These are phyloP conservation scores for Sebastiscus albofasciatus DNA, from an alignment of 2,797 vertebrate genomes.

Conservation along the genomic window DNA sequence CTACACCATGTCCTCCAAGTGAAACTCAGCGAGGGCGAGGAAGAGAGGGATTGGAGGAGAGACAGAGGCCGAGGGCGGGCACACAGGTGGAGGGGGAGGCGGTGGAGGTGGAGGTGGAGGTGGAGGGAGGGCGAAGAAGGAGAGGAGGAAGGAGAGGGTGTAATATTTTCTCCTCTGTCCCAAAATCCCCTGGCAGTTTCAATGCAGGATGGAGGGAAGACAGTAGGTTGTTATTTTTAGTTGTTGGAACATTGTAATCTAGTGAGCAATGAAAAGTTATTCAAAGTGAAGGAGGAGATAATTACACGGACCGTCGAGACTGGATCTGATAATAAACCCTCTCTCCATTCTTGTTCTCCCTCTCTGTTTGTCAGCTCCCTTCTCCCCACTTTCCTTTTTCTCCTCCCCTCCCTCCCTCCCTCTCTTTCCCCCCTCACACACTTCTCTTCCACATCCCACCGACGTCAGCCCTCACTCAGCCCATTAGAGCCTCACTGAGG, in stretches of 20 bases:
- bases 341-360: constrained; percentile 57
- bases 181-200: constrained; percentile 22
- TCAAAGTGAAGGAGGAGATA: constrained; percentile 38
- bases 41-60: constrained; percentile 70
- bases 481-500: constrained; percentile 18
- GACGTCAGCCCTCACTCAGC: constrained; percentile 49
- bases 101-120: constrained; percentile 33
- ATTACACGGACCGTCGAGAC: neutral
- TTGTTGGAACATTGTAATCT: constrained; percentile 15
- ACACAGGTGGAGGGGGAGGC: constrained; percentile 36
- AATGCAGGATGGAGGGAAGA: constrained; percentile 30
- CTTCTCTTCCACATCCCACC: constrained; percentile 37
- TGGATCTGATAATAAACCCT: constrained; percentile 31
- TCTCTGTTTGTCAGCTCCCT: constrained; percentile 41
- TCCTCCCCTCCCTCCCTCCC: constrained; percentile 17
- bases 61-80: constrained; percentile 49
- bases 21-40: constrained; percentile 69
- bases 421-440: constrained; percentile 53
- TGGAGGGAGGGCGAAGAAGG: constrained; percentile 51
- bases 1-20: constrained; percentile 79
- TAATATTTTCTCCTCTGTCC: constrained; percentile 27
- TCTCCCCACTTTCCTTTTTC: constrained; percentile 22
- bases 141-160: constrained; percentile 65
- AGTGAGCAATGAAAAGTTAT: constrained; percentile 33
- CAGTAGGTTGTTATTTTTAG: constrained; percentile 41